phyloP scores from a whole-genome alignment of 2,797 vertebrate genomes.

The Psittacula derbiana region DNA sequence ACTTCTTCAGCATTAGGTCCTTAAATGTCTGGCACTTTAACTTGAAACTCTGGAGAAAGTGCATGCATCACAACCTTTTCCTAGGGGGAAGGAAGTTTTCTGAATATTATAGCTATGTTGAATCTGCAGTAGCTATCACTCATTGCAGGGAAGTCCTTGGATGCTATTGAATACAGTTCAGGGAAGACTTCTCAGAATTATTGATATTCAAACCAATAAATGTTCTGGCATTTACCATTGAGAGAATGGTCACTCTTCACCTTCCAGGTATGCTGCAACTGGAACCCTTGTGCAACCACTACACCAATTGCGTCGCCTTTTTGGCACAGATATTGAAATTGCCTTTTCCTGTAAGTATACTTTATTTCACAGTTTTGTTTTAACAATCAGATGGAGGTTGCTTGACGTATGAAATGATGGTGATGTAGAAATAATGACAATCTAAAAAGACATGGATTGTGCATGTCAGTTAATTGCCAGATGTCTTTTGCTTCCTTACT shows the following conservation, averaged over 20 bases:
- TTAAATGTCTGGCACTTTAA: not conserved
- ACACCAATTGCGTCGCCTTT: not conserved
- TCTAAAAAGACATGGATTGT: not conserved
- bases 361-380: not conserved
- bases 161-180: not conserved
- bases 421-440: not conserved
- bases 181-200: not conserved
- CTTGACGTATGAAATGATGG: not conserved
- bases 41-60: not conserved
- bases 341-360: not conserved
- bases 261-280: not conserved
- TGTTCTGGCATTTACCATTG: not conserved
- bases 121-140: not conserved
- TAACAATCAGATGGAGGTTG: not conserved
- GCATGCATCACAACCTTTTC: not conserved
- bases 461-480: conserved; percentile 2
- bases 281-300: not conserved
- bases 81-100: not conserved
- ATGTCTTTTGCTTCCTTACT: not conserved
- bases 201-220: not conserved
- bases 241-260: not conserved
- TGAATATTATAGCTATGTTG: not conserved
- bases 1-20: not conserved
- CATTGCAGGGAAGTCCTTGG: not conserved
- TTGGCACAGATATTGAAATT: not conserved